A percentile compares a stretch with the other conserved stretches of the same genome.
These are phyloP conservation scores for Drosophila kepulauana DNA, from an alignment of 1,140 invertebrate genomes.

Conservation along the genomic window DNA sequence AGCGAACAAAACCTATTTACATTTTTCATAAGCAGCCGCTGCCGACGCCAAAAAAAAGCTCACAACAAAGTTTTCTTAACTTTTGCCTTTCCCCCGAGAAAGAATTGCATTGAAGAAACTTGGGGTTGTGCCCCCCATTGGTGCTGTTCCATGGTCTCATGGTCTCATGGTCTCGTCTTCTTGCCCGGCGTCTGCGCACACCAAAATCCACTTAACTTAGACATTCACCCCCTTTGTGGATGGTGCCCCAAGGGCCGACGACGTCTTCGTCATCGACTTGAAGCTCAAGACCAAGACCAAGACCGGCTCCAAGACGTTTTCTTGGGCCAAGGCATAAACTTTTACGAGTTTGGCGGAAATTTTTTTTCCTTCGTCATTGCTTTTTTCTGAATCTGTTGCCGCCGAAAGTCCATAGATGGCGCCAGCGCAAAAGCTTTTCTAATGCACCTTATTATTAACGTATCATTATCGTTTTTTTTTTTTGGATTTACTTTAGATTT, in stretches of 20 bases:
- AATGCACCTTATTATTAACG: not conserved
- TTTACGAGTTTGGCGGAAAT: constrained; percentile 47
- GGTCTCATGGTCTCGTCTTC: constrained; percentile 6
- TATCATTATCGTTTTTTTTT: constrained; percentile 1
- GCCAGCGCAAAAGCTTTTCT: constrained; percentile 64
- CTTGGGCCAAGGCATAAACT: constrained; percentile 49
- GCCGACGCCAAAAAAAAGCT: constrained; percentile 54
- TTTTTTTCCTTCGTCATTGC: constrained; percentile 37
- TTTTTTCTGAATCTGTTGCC: constrained; percentile 25
- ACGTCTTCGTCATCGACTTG: too few species aligned
- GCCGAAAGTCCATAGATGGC: constrained; percentile 57
- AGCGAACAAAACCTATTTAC: not conserved
- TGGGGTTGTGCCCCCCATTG: constrained; percentile 47
- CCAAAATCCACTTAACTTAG: constrained; percentile 42
- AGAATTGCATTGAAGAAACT: constrained; percentile 53
- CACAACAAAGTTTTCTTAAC: constrained; percentile 60
- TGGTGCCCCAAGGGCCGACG: too few species aligned
- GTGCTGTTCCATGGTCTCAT: not conserved
- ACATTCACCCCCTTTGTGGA: constrained; percentile 57
- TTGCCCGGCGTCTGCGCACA: constrained; percentile 57
- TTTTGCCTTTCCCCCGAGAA: constrained; percentile 17
- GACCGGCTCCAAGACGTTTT: constrained; percentile 41
- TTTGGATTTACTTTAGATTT: not conserved
- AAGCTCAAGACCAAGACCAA: too few species aligned
- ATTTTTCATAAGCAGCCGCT: constrained; percentile 33